These are phyloP conservation scores for Cebus imitator DNA, from an alignment of 2,113 vertebrate species.

Conservation along the genomic window DNA sequence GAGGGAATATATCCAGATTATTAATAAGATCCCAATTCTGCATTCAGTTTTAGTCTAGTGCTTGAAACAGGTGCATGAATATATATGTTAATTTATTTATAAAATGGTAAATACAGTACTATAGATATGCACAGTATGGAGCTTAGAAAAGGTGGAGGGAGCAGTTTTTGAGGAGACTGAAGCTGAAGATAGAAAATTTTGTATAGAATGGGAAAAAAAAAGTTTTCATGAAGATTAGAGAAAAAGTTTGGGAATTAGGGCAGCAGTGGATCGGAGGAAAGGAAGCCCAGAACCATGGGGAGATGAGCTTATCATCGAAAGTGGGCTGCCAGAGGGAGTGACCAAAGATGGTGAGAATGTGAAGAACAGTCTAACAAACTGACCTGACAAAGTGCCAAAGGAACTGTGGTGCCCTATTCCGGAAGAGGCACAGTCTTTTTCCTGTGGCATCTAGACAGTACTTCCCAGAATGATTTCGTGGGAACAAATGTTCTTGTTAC, in stretches of 20 bases:
- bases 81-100: background rate
- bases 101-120: background rate
- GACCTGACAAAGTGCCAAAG: background rate
- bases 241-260: background rate
- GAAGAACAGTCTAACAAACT: background rate
- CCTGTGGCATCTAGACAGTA: too few species aligned
- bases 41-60: background rate
- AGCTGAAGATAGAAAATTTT: background rate
- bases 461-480: fast-evolving
- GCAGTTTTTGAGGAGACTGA: background rate
- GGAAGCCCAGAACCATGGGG: background rate
- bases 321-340: background rate
- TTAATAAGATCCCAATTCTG: background rate
- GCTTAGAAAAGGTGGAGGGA: background rate
- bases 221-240: background rate
- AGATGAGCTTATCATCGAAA: background rate
- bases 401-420: fast-evolving
- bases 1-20: background rate
- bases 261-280: background rate
- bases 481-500: background rate
- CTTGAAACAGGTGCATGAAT: background rate
- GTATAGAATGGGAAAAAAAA: background rate
- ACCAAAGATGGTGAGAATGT: background rate
- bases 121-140: background rate
- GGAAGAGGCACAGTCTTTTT: background rate